Conservation (phyloP, 2,113 vertebrate genomes). For the Micronycteris hirsuta region DNA sequence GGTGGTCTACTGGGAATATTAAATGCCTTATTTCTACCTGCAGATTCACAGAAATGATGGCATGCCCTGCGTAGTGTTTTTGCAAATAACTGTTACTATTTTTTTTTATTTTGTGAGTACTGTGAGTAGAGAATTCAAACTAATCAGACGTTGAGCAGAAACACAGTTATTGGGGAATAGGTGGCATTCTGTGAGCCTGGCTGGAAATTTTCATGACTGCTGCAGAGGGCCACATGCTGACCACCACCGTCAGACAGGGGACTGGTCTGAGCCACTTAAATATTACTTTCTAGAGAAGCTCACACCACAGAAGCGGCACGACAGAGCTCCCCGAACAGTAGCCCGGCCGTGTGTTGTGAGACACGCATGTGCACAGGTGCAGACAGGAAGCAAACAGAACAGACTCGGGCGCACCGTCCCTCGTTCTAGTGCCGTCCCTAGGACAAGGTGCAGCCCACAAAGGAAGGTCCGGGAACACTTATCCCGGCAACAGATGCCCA, state of each 20-base stretch:
- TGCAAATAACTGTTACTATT: neutral
- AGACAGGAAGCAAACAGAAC: neutral
- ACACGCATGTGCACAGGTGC: neutral
- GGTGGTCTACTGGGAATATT: constrained; percentile 17
- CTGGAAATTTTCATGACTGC: constrained; percentile 59
- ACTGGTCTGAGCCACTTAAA: constrained; percentile 50
- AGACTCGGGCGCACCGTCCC: neutral
- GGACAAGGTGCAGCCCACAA: constrained; percentile 13
- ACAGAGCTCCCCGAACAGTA: constrained; percentile 37
- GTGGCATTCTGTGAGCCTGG: neutral
- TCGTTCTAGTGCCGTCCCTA: neutral
- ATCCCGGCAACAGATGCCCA: neutral
- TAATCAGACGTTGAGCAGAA: constrained; percentile 44
- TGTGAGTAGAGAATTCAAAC: constrained; percentile 19
- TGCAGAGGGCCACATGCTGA: constrained; percentile 50
- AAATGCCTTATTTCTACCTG: neutral
- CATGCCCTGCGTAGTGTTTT: constrained; percentile 29
- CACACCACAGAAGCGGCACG: neutral
- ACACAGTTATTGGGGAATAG: constrained; percentile 34
- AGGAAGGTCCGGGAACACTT: neutral
- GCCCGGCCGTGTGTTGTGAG: neutral
- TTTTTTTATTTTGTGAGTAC: constrained; percentile 26
- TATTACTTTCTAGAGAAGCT: constrained; percentile 39
- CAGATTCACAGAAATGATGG: neutral
- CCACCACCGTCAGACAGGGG: constrained; percentile 2